Percentiles rank a stretch among this genome's conserved stretches.
phyloP scores from a whole-genome alignment of 37 sponge, comb jelly and placozoan genomes.

The Cliona cf. orientalis region DNA sequence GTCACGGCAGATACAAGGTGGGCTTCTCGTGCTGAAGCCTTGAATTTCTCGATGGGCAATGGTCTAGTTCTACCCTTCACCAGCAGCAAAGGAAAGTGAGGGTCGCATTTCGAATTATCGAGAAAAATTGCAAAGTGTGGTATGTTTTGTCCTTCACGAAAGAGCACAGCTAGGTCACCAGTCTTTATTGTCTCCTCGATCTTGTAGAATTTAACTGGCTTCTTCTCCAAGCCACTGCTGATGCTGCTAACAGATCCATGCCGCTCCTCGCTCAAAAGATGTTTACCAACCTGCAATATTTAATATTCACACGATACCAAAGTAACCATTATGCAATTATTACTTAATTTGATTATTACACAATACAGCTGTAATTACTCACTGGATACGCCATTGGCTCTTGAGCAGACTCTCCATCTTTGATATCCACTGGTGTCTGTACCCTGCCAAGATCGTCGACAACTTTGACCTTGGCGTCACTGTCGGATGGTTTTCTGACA shows the following conservation, averaged over 20 bases:
- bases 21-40: slow-evolving; percentile 22
- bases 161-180: slow-evolving; percentile 68
- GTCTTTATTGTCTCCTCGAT: slow-evolving; percentile 36
- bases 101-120: slow-evolving; percentile 29
- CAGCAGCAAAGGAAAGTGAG: slow-evolving; percentile 55
- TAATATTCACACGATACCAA: neutral
- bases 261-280: neutral
- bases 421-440: too few relatives aligned
- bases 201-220: slow-evolving; percentile 19
- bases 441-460: neutral
- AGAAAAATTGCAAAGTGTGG: slow-evolving; percentile 72
- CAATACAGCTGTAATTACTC: too few relatives aligned
- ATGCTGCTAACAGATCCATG: neutral
- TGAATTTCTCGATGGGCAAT: slow-evolving; percentile 32
- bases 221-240: neutral
- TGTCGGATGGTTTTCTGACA: neutral
- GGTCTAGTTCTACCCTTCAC: slow-evolving; percentile 76
- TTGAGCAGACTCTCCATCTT: too few relatives aligned
- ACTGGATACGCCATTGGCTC: too few relatives aligned
- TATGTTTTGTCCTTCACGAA: slow-evolving; percentile 17
- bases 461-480: neutral
- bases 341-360: too few relatives aligned
- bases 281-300: neutral
- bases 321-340: too few relatives aligned
- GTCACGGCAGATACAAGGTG: slow-evolving; percentile 59